Conservation (phyloP, 2,797 vertebrate species). For the Chromobotia macracanthus region DNA sequence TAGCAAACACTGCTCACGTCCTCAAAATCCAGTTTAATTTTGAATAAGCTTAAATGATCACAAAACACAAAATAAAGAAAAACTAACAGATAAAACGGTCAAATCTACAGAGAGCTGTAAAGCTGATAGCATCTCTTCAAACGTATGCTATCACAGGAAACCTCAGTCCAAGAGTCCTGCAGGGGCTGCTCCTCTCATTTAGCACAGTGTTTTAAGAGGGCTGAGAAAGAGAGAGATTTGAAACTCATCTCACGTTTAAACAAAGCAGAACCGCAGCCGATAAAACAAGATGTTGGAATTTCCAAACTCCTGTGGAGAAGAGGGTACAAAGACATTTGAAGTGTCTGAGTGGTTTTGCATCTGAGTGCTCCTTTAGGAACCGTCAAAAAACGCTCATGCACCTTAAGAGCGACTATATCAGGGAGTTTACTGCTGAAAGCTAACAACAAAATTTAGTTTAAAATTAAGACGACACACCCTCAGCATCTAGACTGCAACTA, state of each 20-base stretch:
- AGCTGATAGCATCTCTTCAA: slow-evolving; percentile 1
- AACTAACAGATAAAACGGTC: neutral
- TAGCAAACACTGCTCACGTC: neutral
- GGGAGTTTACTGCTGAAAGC: neutral
- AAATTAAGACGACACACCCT: neutral
- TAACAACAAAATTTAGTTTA: neutral
- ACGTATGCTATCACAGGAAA: slow-evolving; percentile 6
- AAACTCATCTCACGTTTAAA: slow-evolving; percentile 36
- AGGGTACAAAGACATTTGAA: neutral
- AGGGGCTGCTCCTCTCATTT: slow-evolving; percentile 26
- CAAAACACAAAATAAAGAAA: neutral
- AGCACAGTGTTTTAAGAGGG: slow-evolving; percentile 21
- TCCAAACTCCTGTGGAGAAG: slow-evolving; percentile 18
- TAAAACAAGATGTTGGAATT: slow-evolving; percentile 22
- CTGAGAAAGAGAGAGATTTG: slow-evolving; percentile 11
- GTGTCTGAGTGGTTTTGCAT: slow-evolving; percentile 28
- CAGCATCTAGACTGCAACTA: neutral
- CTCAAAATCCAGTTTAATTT: neutral
- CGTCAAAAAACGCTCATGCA: slow-evolving; percentile 7
- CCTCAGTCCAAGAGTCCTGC: neutral
- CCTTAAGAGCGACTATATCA: slow-evolving; percentile 1
- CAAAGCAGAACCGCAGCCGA: slow-evolving; percentile 8
- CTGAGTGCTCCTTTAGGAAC: slow-evolving; percentile 6
- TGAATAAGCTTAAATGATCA: too few relatives aligned
- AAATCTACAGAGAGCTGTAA: slow-evolving; percentile 16